These are phyloP conservation scores for Willowsia nigromaculata DNA, from an alignment of 2,888 invertebrate species.

Conservation along the genomic window DNA sequence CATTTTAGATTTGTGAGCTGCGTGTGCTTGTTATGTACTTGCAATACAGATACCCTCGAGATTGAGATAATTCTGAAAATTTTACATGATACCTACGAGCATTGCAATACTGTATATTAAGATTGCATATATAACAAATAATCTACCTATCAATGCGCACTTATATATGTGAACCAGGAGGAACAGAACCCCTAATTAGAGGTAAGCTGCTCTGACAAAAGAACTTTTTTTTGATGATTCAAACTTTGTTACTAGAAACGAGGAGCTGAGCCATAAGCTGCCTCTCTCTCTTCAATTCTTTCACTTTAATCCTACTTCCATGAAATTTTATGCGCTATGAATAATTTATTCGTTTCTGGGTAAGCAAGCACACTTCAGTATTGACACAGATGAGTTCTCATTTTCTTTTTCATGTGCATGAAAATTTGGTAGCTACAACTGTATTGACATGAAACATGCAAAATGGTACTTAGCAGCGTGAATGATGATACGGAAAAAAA, in stretches of 20 bases:
- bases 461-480: conserved; percentile 43
- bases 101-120: too few species aligned
- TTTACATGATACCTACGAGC: too few species aligned
- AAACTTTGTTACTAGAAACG: conserved; percentile 11
- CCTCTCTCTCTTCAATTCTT: background rate
- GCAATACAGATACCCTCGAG: too few species aligned
- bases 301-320: conserved; percentile 45
- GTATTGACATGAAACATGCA: conserved; percentile 44
- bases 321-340: conserved; percentile 43
- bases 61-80: too few species aligned
- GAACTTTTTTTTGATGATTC: conserved; percentile 47
- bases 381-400: conserved; percentile 69
- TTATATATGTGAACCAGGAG: background rate
- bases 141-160: too few species aligned
- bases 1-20: background rate
- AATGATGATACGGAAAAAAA: background rate
- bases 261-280: background rate
- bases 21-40: background rate
- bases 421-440: conserved; percentile 32
- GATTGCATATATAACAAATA: background rate
- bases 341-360: conserved; percentile 66
- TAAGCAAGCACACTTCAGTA: conserved; percentile 57
- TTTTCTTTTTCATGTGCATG: conserved; percentile 34
- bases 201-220: conserved; percentile 60
- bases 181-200: conserved; percentile 69